A percentile compares a stretch with the other conserved stretches of the same genome.
These are phyloP conservation scores for Drosophila elegans DNA, from an alignment of 1,140 invertebrate genomes.

Conservation along the genomic window DNA sequence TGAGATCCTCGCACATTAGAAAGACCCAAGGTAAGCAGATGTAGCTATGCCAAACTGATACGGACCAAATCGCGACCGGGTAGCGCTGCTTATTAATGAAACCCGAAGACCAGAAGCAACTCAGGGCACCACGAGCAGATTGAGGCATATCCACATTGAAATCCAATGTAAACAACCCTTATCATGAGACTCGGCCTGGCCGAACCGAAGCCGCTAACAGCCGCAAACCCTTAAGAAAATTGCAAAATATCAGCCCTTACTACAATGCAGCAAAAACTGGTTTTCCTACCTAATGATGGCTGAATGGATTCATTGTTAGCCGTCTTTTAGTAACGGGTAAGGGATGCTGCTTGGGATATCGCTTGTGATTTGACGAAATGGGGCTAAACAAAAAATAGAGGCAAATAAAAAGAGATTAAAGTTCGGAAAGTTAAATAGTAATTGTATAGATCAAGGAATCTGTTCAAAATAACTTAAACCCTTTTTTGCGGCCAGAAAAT, in stretches of 20 bases:
- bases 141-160: slow-evolving; percentile 15
- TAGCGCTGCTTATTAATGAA: slow-evolving; percentile 49
- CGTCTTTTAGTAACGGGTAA: slow-evolving; percentile 33
- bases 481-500: no score
- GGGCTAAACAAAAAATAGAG: slow-evolving; percentile 14
- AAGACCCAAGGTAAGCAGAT: slow-evolving; percentile 29
- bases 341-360: slow-evolving; percentile 54
- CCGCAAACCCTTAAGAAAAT: slow-evolving; percentile 26
- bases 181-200: slow-evolving; percentile 4
- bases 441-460: no score
- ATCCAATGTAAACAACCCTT: slow-evolving; percentile 50
- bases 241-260: slow-evolving; percentile 42
- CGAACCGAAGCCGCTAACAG: not conserved
- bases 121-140: slow-evolving; percentile 25
- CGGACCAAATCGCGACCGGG: slow-evolving; percentile 42
- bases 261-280: slow-evolving; percentile 48
- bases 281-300: slow-evolving; percentile 17
- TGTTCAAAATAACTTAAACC: no score
- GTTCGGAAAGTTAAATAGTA: no score
- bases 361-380: not conserved
- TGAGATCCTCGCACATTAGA: not conserved
- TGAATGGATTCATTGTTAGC: slow-evolving; percentile 35
- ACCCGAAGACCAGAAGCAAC: slow-evolving; percentile 5
- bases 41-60: slow-evolving; percentile 57
- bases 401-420: no score